Conservation (phyloP, 2,797 vertebrate species). For the Sparidentex hasta region DNA sequence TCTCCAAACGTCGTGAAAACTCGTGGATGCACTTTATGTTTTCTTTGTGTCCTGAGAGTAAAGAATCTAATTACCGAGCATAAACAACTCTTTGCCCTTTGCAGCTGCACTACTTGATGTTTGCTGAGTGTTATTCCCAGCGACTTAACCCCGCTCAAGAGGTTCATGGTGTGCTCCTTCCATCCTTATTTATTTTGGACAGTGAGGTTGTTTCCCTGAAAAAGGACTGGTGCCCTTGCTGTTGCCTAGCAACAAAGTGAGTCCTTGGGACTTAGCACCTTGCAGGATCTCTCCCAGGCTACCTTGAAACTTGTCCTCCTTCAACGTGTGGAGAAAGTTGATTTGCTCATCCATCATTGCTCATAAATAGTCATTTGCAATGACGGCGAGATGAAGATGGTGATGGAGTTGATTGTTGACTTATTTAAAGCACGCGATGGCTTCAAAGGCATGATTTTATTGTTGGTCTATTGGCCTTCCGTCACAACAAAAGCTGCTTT, state of each 20-base stretch:
- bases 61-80: slow-evolving; percentile 34
- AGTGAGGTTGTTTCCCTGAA: slow-evolving; percentile 62
- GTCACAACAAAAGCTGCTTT: background rate
- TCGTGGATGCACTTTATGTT: background rate
- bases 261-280: slow-evolving; percentile 42
- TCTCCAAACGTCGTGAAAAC: background rate
- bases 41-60: background rate
- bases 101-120: slow-evolving; percentile 47
- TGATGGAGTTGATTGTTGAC: background rate
- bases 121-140: slow-evolving; percentile 56
- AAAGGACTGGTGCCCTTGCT: slow-evolving; percentile 39
- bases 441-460: background rate
- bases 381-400: background rate
- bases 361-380: slow-evolving; percentile 6
- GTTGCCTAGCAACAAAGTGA: slow-evolving; percentile 88
- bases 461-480: background rate
- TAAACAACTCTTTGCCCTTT: slow-evolving; percentile 38
- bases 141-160: slow-evolving; percentile 68
- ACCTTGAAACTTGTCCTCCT: slow-evolving; percentile 48
- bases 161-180: slow-evolving; percentile 59
- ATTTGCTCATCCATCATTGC: background rate
- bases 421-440: background rate
- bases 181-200: slow-evolving; percentile 75
- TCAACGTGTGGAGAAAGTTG: slow-evolving; percentile 13
- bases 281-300: slow-evolving; percentile 29